Evolutionary conservation across 23 tunicate species (phyloP), one percentile per base, ranked within the genome.

Genomic region (Ascidia mentula): DNA sequence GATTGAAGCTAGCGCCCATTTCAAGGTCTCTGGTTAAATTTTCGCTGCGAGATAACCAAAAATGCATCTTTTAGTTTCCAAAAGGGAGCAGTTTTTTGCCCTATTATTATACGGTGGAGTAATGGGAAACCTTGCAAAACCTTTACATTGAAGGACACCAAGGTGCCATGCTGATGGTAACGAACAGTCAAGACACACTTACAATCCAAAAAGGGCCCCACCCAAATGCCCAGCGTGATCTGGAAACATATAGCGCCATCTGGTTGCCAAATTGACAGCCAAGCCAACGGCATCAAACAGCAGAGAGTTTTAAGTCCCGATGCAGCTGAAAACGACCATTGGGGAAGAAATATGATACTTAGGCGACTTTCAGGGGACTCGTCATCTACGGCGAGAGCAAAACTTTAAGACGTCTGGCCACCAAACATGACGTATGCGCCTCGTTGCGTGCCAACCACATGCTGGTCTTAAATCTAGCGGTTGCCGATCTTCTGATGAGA

Each of bases 201-300:
- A 53, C 65, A 53, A 53, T 53, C 65, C 65, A 53, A 20, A 53
- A 26, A 53, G 13, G 13, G 13, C 65, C 13, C 91, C 91, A 13
- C 85, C 91, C 0, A 87, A 53, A 73, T 87, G 91, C 18, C 91
- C 91, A 18, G 91, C 91, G 34, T 88, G 92, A 36, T 87, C 92
- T 9, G 75, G 26, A 28, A 82, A 0, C 53, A 77, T 76, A 59
- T 91, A 91, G 31, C 80, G 53, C 96, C 96, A 85, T n/a, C 85
- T 85, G 37, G 87, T 75, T 9, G 73, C 53, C 0, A 45, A 60
- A 13, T 86, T 83, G 24, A 83, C 32, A 34, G 79, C 18, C 31
- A 92, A 72, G 65, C 92, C 92, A 36, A 81, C 74, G 7, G 82
- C 35, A 45, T 92, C 97, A 72, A 91, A 91, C 38, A 72, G 69